Base-by-base conservation (phyloP, 2,888 invertebrate species). In the Ormia ochracea region DNA sequence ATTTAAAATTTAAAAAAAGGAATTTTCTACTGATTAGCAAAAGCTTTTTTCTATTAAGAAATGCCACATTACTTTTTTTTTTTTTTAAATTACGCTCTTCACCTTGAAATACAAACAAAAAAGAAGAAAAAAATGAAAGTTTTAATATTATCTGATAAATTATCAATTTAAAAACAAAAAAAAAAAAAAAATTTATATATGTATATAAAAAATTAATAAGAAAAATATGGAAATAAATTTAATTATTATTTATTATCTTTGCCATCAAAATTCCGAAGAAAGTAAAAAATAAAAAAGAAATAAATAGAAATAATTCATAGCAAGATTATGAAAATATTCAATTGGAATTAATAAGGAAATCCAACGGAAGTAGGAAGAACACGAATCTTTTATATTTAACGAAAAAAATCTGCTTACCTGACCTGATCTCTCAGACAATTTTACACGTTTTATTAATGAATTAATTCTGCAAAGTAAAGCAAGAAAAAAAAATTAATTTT, bases 341-440 rank as follows among this genome's bases (percentile, higher is more conserved):
- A 28, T 14, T 9, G 10, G 4, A 54, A 19, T 10, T 36, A 23
- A 17, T 17, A 75, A 28, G 43, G 54, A 43, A 65, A 52, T 12
- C 10, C 33, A 58, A 59, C 65, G 79, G 79, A 79, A 79, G 75
- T 75, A 75, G 79, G 75, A 79, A 79, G 75, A 58, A 75, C 74
- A 66, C 61, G 54, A 50, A 38, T 7, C 4, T 54, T 43, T 33
- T 68, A 33, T 52, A 7, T 66, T 48, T n/a, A 23, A 59, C 36
- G 48, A 61, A 3, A 45, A 21, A 36, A 17, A 58, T 58, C 21
- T 38, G 23, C 65, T 80, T 76, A 80, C 80, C 76, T 61, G 68
- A 19, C 61, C 54, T 43, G 23, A 19, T 41, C 23, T 48, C 10
- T 26, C 17, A 72, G 48, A 72, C 56, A 75, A 66, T 61, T 61